Base-by-base conservation (phyloP, 2,797 vertebrate genomes). In the Chelon auratus region DNA sequence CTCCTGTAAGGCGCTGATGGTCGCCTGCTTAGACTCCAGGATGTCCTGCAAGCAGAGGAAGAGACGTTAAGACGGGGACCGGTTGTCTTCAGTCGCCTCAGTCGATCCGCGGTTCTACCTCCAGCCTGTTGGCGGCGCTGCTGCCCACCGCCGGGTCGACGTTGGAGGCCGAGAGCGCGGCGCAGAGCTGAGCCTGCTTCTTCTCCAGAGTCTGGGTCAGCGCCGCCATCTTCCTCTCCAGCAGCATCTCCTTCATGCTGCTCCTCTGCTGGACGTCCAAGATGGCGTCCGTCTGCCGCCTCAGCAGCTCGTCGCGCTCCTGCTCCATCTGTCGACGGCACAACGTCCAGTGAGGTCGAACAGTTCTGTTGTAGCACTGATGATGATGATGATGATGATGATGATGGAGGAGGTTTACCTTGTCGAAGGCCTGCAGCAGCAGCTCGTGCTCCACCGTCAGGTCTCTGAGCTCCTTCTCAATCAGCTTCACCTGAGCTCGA, bases 261-360 rank as follows among this genome's bases (percentile, higher is more conserved):
- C 71, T 75, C 66, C 11, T 62, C 81, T 37, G 81, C 87, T 85
- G 89, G 2, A 90, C 0, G 2, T 82, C 78, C 77, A 86, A 15
- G 15, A 91, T 26, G 9, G 22, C 33, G n/a, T 82, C 59, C 5
- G 4, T 83, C 66, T 91, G 88, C 3, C 6, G 57, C 75, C 2
- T 56, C 74, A 88, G 68, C 75, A 92, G 78, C 56, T 87, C 75
- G 9, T 91, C 81, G 0, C 89, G 85, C 73, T 92, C 90, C 62
- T 20, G 55, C 77, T 88, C 40, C 0, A 91, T 62, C 90, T 91
- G 82, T 3, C 1, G 5, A 5, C n/a, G 15, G 0, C 2, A 43
- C 30, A 33, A 3, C 30, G 30, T 33, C 24, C 24, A 26, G 24
- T 26, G 24, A 26, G 24, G 24, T 26, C 24, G 3, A 26, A 26